phyloP scores from a whole-genome alignment of 1,140 invertebrate species.

The Ips typographus region DNA sequence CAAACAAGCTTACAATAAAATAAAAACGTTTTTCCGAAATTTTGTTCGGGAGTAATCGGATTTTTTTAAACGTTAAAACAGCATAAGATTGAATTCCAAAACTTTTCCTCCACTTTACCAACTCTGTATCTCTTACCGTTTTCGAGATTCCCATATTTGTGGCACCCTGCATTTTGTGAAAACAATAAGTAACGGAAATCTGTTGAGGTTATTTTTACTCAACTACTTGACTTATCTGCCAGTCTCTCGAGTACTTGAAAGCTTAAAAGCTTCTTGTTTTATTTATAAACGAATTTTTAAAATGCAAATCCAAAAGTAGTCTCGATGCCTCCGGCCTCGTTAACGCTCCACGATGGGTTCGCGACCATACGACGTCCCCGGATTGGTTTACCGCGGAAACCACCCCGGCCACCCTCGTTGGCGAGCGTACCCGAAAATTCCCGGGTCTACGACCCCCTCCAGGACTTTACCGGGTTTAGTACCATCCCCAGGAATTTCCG shows the following conservation, averaged over 20 bases:
- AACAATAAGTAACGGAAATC: no score
- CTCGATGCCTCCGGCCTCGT: conserved; percentile 25
- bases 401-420: conserved; percentile 48
- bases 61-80: no score
- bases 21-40: no score
- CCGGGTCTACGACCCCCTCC: conserved; percentile 16
- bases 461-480: conserved; percentile 1
- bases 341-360: conserved; percentile 77
- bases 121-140: no score
- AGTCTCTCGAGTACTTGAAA: background rate
- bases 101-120: no score
- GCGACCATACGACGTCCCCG: conserved; percentile 71
- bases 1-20: no score
- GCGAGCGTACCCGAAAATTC: conserved; percentile 50
- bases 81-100: no score
- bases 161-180: no score
- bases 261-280: background rate
- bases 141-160: no score
- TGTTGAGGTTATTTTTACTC: no score
- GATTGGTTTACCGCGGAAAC: conserved; percentile 53
- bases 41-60: no score
- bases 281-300: background rate
- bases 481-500: conserved; percentile 26
- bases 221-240: no score
- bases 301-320: background rate